Percentiles rank a stretch among this genome's conserved stretches.
Evolutionary conservation across 2,888 invertebrate species (phyloP).

Genomic region (Zygaena filipendulae): DNA sequence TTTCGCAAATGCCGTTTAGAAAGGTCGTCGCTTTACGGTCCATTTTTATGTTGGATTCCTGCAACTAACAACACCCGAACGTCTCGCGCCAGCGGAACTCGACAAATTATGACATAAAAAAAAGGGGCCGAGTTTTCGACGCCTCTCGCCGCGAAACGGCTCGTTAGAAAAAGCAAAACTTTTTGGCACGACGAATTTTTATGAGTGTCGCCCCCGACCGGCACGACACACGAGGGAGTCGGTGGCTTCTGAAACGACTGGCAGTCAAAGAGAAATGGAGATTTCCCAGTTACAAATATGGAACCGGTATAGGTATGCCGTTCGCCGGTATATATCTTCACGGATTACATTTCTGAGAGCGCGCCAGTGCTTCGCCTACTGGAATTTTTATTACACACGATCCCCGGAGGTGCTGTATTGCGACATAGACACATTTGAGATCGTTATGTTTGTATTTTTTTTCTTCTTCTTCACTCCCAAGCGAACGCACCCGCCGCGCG

Average conservation of each 20-base stretch:
- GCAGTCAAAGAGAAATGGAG: slow-evolving; percentile 65
- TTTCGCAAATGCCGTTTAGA: too few species aligned
- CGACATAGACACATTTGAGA: slow-evolving; percentile 51
- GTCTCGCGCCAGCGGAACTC: too few species aligned
- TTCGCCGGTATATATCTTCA: slow-evolving; percentile 56
- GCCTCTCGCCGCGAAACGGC: too few species aligned
- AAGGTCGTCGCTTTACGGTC: too few species aligned
- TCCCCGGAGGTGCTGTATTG: slow-evolving; percentile 49
- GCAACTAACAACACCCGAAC: too few species aligned
- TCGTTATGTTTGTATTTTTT: slow-evolving; percentile 52
- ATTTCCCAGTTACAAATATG: slow-evolving; percentile 64
- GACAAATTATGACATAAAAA: too few species aligned
- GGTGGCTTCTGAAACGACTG: slow-evolving; percentile 57
- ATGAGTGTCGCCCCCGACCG: slow-evolving; percentile 45
- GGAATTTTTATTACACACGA: slow-evolving; percentile 56
- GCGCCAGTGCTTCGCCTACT: slow-evolving; percentile 46
- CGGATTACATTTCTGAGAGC: slow-evolving; percentile 58
- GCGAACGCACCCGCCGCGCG: too few species aligned
- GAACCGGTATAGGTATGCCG: slow-evolving; percentile 54
- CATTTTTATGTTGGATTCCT: too few species aligned
- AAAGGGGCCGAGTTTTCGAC: too few species aligned
- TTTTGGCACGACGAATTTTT: slow-evolving; percentile 56
- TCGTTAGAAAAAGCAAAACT: too few species aligned
- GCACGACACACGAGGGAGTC: slow-evolving; percentile 53
- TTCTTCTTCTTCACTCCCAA: too few species aligned